Evolutionary conservation across 2,888 invertebrate species (phyloP), one percentile per base, ranked within the genome.

Genomic region (Eristalinus aeneus): DNA sequence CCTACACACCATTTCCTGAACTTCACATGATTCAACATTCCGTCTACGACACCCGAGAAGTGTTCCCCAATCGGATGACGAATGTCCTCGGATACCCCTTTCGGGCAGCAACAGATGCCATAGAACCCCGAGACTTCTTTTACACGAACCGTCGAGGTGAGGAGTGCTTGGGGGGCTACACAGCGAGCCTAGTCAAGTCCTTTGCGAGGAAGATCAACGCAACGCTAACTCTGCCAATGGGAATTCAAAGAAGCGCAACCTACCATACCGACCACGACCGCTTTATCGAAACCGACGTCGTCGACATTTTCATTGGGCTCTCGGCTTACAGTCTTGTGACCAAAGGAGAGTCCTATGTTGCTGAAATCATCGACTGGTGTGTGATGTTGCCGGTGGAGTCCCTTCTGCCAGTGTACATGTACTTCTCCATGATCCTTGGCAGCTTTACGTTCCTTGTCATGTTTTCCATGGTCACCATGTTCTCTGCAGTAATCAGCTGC

Each of bases 361-460:
- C 3, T 10, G 65, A 74, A 12, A 12, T 65, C 10, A 11, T 11
- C 5, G 10, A 2, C 6, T 74, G 31, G 34, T 74, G 74, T 12
- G 16, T 58, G 4, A 64, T 74, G 36, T 6, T 74, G 3, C 74
- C 74, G 20, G 36, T 36, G 36, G 74, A 74, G 11, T 9, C 65
- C 0, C 56, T 11, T 6, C 3, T 74, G 10, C 74, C 74, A 1
- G 16, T 11, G 1, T 39, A 65, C 39, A 1, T 36, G 16, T 60
- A 74, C 32, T 65, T 65, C 31, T 27, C 65, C 0, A 39, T 74
- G 39, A 23, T 74, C 1, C 6, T 74, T 4, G 11, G 4, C 1
- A 65, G 58, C 20, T 20, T 31, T 1, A 16, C 74, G 8, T 39
- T 74, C 11, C 31, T 74, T 1, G 1, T 74, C 4, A 58, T 74